phyloP scores from a whole-genome alignment of 1,140 invertebrate genomes.

The Meloidogyne exigua region DNA sequence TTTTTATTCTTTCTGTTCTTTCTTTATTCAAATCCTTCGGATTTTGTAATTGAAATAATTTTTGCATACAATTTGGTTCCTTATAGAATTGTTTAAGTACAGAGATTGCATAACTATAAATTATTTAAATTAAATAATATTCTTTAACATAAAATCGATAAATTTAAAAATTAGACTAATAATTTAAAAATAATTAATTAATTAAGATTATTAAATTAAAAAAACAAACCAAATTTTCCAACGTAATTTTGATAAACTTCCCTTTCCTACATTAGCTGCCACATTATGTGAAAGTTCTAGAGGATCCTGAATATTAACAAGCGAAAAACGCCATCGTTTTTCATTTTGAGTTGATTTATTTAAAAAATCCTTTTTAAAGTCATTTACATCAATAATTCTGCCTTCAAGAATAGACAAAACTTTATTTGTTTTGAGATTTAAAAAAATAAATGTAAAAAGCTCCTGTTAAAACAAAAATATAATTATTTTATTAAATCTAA shows the following conservation, averaged over 20 bases:
- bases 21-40: conserved; percentile 4
- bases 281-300: conserved; percentile 48
- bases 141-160: no score
- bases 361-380: conserved; percentile 25
- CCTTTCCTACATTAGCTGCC: conserved; percentile 31
- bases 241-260: conserved; percentile 24
- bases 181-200: no score
- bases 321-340: conserved; percentile 37
- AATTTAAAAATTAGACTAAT: no score
- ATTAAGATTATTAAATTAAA: no score
- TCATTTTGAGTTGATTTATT: conserved; percentile 28
- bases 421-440: conserved; percentile 18
- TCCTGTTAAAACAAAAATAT: conserved; percentile 24
- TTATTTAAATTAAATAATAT: background rate
- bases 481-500: background rate
- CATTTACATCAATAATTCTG: conserved; percentile 25
- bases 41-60: conserved; percentile 15
- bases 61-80: background rate
- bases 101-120: conserved; percentile 22
- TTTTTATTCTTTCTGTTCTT: conserved; percentile 5
- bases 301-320: conserved; percentile 47
- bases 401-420: conserved; percentile 30
- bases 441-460: conserved; percentile 36
- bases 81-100: conserved; percentile 10
- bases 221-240: conserved; percentile 32